Conservation (phyloP, 1,140 invertebrate species). For the Drosophila saltans region DNA sequence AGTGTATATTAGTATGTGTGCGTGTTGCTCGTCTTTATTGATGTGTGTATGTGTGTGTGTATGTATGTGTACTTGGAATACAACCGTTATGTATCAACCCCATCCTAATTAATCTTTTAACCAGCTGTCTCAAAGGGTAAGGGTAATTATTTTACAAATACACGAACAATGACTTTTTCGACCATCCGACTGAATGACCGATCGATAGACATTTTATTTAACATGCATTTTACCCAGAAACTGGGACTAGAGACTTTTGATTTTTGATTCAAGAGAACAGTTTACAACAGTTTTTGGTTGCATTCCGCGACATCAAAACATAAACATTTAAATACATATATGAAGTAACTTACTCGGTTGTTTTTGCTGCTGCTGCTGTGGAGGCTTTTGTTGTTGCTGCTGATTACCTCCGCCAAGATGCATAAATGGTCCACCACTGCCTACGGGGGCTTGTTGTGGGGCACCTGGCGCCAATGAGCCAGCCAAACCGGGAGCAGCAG, state of each 20-base stretch:
- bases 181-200: too few relatives aligned
- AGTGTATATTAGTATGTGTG: conserved; percentile 23
- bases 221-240: too few relatives aligned
- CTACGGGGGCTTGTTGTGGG: conserved; percentile 84
- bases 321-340: not conserved
- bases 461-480: conserved; percentile 84
- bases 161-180: too few relatives aligned
- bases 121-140: too few relatives aligned
- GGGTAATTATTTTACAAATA: not conserved
- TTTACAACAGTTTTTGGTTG: not conserved
- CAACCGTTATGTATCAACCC: not conserved
- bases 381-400: conserved; percentile 88
- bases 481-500: conserved; percentile 70
- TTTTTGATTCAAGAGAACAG: too few relatives aligned
- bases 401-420: conserved; percentile 75
- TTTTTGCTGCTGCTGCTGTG: conserved; percentile 84
- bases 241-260: too few relatives aligned
- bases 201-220: too few relatives aligned
- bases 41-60: conserved; percentile 6
- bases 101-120: too few relatives aligned
- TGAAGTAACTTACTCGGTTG: conserved; percentile 89
- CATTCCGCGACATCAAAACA: not conserved
- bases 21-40: too few relatives aligned
- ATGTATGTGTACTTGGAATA: conserved; percentile 2
- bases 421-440: conserved; percentile 84